These are phyloP conservation scores for Dyspetes luteomarginatus DNA, from an alignment of 2,888 invertebrate species.

Conservation along the genomic window DNA sequence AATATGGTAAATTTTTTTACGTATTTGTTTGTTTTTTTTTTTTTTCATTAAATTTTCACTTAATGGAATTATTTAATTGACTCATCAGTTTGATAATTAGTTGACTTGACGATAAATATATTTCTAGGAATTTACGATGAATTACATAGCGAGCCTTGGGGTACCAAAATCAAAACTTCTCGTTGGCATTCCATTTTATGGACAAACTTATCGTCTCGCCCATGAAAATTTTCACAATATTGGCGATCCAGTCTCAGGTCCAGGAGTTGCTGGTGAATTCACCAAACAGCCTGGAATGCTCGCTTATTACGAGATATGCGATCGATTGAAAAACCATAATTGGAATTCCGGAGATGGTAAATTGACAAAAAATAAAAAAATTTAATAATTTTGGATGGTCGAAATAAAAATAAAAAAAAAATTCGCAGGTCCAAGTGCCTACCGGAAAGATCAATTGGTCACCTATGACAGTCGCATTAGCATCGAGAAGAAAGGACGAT, in stretches of 20 bases:
- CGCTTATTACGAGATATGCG: conserved; percentile 94
- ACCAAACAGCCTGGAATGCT: conserved; percentile 95
- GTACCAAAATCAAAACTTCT: conserved; percentile 91
- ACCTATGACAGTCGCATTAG: conserved; percentile 94
- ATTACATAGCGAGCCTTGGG: conserved; percentile 89
- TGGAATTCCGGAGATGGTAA: conserved; percentile 77
- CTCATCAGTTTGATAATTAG: no score
- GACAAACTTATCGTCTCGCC: conserved; percentile 91
- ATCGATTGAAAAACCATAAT: conserved; percentile 83
- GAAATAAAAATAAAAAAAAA: conserved; percentile 11
- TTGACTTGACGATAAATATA: no score
- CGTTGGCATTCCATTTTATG: conserved; percentile 94
- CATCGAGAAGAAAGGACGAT: conserved; percentile 90
- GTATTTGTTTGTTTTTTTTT: background rate
- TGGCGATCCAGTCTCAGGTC: conserved; percentile 88
- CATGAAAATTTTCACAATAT: conserved; percentile 82
- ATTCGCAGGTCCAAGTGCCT: conserved; percentile 89
- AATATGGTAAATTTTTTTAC: conserved; percentile 87
- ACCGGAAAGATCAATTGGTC: conserved; percentile 93
- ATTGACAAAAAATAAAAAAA: conserved; percentile 9
- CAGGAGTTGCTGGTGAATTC: conserved; percentile 91
- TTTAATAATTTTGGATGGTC: background rate
- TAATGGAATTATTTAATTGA: no score
- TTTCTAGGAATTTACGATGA: conserved; percentile 91
- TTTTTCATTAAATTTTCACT: background rate